Evolutionary conservation across 2,888 invertebrate genomes (phyloP), one percentile per base, ranked within the genome.

Genomic region (Hedya salicella): DNA sequence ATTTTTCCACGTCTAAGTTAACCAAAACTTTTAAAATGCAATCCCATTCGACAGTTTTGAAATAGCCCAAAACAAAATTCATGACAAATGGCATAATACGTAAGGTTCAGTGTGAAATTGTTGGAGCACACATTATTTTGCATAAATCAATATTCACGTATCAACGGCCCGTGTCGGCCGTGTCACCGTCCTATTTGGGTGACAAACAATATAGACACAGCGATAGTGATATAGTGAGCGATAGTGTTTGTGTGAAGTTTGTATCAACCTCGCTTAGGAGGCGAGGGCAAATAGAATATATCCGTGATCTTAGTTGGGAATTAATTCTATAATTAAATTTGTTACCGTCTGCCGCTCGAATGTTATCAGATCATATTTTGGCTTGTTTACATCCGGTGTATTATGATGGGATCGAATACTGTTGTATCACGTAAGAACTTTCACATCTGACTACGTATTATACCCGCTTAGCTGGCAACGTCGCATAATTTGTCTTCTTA

Each of bases 71-170:
- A 17, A 17, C 13, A 13, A 52, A 36, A 36, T 19, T 5, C 17
- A 25, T 49, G 30, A 14, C 39, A 21, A 53, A 17, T 39, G 39
- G 3, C 39, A 39, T 17, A 46, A 46, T 53, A 39, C 40, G 30
- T 16, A 16, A 44, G 16, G 39, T 25, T 48, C 54, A 39, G 39
- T 60, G 59, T 16, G 48, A 61, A 61, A 61, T 66, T 66, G 53
- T 40, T 42, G 19, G 32, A 53, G 61, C 54, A 61, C 42, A 53
- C 40, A 65, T 54, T 54, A 66, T 54, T 66, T 66, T 66, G 66
- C 66, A 66, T 61, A 66, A 66, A 66, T 66, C 66, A 61, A 66
- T 66, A 66, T 54, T 54, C 61, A 32, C 53, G 11, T 48, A 42
- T 40, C 53, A 42, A 19, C 48, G 48, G 60, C 48, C 48, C 48